Evolutionary conservation across 2,888 invertebrate genomes (phyloP).

Genomic region (Meliscaeva auricollis): DNA sequence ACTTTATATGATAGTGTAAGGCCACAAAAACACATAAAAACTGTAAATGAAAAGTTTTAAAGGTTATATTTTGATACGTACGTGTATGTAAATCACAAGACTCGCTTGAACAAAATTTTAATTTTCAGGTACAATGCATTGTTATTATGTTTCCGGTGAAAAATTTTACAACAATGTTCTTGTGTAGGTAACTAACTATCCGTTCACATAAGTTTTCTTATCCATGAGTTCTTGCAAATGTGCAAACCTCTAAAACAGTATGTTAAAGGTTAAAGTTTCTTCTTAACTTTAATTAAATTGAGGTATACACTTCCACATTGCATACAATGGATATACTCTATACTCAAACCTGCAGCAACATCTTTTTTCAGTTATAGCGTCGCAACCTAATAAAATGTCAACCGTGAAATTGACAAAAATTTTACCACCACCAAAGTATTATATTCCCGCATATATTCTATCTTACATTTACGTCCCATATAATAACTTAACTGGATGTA

Average conservation of each 20-base stretch:
- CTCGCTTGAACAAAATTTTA: too few relatives aligned
- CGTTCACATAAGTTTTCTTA: neutral
- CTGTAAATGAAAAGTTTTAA: too few relatives aligned
- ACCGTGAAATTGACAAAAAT: constrained; percentile 31
- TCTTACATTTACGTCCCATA: constrained; percentile 19
- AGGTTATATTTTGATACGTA: too few relatives aligned
- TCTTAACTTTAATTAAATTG: constrained; percentile 1
- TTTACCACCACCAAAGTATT: neutral
- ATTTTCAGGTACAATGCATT: too few relatives aligned
- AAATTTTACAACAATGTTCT: too few relatives aligned
- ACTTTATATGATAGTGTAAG: too few relatives aligned
- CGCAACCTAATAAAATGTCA: constrained; percentile 8
- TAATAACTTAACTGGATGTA: constrained; percentile 9
- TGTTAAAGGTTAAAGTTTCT: neutral
- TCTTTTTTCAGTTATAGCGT: neutral
- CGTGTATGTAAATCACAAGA: too few relatives aligned
- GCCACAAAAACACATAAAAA: too few relatives aligned
- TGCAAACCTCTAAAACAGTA: neutral
- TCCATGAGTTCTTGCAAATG: neutral
- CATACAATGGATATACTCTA: neutral
- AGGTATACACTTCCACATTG: neutral
- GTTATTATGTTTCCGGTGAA: too few relatives aligned
- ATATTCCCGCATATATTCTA: neutral
- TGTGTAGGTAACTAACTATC: too few relatives aligned
- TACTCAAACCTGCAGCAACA: neutral